phyloP scores from a whole-genome alignment of 2,888 invertebrate genomes.

The Taenaris catops region DNA sequence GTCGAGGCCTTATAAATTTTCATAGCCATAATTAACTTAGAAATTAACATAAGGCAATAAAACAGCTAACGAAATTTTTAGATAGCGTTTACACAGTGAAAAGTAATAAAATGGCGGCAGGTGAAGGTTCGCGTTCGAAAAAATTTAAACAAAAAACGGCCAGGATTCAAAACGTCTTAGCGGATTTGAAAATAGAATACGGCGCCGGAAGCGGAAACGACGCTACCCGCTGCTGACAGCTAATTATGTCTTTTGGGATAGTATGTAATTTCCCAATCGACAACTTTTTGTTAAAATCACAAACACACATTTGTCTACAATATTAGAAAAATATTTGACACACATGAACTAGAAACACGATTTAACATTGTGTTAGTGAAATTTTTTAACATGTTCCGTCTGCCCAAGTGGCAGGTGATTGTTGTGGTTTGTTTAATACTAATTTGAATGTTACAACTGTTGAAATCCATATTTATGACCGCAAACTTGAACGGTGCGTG shows the following conservation, averaged over 20 bases:
- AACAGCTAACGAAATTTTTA: constrained; percentile 74
- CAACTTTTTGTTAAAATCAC: constrained; percentile 52
- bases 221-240: constrained; percentile 69
- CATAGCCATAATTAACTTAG: constrained; percentile 76
- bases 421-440: constrained; percentile 54
- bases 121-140: constrained; percentile 40
- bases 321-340: no score
- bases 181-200: constrained; percentile 73
- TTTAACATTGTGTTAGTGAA: no score
- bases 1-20: constrained; percentile 68
- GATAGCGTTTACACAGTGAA: constrained; percentile 62
- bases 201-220: constrained; percentile 71
- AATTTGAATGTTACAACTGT: constrained; percentile 64
- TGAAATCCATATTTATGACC: constrained; percentile 62
- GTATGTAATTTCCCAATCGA: constrained; percentile 70
- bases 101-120: constrained; percentile 61
- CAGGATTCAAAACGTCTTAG: constrained; percentile 38
- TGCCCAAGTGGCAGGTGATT: constrained; percentile 26
- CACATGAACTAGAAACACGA: no score
- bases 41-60: constrained; percentile 78
- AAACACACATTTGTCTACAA: constrained; percentile 24
- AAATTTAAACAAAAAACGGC: constrained; percentile 22
- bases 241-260: constrained; percentile 65
- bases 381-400: constrained; percentile 15
- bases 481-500: constrained; percentile 46